Conservation (phyloP, 2,113 vertebrate species). For the Centropristis striata region DNA sequence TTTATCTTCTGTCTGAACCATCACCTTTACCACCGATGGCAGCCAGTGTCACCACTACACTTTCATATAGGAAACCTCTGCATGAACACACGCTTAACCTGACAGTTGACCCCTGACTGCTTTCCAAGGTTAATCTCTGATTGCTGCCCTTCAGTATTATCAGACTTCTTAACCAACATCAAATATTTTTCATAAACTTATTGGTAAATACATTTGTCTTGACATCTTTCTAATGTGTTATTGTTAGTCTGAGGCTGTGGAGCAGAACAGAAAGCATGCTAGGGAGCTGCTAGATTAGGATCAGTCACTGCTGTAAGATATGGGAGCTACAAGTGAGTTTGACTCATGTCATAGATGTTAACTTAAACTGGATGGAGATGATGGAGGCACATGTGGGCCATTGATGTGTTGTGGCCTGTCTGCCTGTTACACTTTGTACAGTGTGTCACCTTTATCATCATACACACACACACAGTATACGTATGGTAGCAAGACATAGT, state of each 20-base stretch:
- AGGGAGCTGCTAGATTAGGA: neutral
- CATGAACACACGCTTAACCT: neutral
- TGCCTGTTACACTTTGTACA: neutral
- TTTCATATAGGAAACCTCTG: slow-evolving; percentile 23
- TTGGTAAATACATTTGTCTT: neutral
- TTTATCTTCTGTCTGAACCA: slow-evolving; percentile 24
- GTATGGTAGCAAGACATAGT: neutral
- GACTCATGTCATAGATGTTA: neutral
- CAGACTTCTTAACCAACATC: neutral
- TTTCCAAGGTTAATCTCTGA: slow-evolving; percentile 1
- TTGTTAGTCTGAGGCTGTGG: neutral
- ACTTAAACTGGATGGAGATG: neutral
- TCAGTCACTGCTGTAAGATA: neutral
- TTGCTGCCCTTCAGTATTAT: neutral
- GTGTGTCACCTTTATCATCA: neutral
- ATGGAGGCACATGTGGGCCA: neutral
- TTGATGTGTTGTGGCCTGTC: neutral
- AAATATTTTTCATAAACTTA: neutral
- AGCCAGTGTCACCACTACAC: slow-evolving; percentile 4
- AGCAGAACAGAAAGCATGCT: neutral
- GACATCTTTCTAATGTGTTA: neutral
- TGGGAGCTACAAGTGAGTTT: neutral
- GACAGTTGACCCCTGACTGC: neutral
- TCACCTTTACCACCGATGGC: slow-evolving; percentile 30
- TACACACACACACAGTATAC: neutral